Conservation (phyloP, 2,888 invertebrate genomes). For the Pomacea canaliculata region DNA sequence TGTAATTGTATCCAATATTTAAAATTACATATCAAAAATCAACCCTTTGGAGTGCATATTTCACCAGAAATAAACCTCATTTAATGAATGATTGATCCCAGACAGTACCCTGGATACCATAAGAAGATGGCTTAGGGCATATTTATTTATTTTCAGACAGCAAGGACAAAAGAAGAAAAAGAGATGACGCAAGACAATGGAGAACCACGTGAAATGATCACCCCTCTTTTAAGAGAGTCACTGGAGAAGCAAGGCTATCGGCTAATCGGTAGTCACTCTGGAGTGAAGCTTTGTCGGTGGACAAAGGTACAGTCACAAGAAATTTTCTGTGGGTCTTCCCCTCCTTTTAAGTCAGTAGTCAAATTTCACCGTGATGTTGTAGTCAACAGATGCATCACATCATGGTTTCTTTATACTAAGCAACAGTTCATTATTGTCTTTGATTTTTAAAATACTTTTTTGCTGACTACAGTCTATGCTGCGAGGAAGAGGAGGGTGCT, state of each 20-base stretch:
- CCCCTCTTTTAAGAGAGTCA: conserved; percentile 71
- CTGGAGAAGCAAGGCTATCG: conserved; percentile 75
- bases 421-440: not conserved
- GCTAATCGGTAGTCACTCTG: conserved; percentile 75
- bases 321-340: not conserved
- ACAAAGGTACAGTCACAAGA: conserved; percentile 71
- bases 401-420: not conserved
- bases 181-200: not conserved
- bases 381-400: not conserved
- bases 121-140: too few species aligned
- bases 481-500: conserved; percentile 75
- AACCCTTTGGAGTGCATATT: too few species aligned
- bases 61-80: too few species aligned
- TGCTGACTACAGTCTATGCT: conserved; percentile 67
- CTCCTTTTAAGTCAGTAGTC: too few species aligned
- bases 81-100: too few species aligned
- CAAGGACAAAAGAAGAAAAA: too few species aligned
- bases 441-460: not conserved
- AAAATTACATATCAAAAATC: too few species aligned
- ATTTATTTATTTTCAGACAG: not conserved
- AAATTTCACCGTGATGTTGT: not conserved
- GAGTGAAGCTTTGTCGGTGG: conserved; percentile 76
- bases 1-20: not conserved
- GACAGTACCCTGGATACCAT: too few species aligned
- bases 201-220: conserved; percentile 73